Evolutionary conservation across 2,888 invertebrate species (phyloP).

Genomic region (Argyresthia goedartella): DNA sequence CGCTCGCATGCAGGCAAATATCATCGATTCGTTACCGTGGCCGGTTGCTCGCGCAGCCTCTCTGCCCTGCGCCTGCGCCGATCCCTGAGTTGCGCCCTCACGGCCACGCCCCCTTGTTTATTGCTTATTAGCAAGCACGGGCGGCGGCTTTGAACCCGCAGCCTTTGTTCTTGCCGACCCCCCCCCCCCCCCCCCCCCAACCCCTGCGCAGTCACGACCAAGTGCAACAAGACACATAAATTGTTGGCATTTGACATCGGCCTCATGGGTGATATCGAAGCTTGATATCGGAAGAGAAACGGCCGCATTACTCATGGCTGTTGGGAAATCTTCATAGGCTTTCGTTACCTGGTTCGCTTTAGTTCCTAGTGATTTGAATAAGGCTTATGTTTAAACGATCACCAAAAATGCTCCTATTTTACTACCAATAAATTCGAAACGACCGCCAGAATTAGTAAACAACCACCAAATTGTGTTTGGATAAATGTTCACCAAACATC

Average conservation of each 20-base stretch:
- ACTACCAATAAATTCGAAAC: too few relatives aligned
- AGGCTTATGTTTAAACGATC: too few relatives aligned
- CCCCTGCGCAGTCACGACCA: conserved; percentile 15
- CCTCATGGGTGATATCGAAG: conserved; percentile 59
- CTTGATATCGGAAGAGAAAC: conserved; percentile 24
- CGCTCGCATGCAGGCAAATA: neutral
- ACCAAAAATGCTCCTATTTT: too few relatives aligned
- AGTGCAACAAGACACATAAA: conserved; percentile 53
- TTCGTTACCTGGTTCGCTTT: neutral
- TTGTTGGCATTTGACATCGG: conserved; percentile 64
- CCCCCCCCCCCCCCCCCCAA: conserved; percentile 23
- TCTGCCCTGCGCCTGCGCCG: conserved; percentile 31
- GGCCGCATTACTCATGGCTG: neutral
- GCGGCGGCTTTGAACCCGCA: conserved; percentile 62
- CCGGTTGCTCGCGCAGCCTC: conserved; percentile 17
- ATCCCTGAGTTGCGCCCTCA: conserved; percentile 62
- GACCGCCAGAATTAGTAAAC: too few relatives aligned
- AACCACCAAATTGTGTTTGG: too few relatives aligned
- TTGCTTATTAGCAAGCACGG: conserved; percentile 65
- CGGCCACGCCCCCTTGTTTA: conserved; percentile 68
- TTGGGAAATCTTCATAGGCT: neutral
- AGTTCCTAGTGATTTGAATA: neutral
- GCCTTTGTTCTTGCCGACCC: conserved; percentile 64
- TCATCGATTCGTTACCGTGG: conserved; percentile 2
- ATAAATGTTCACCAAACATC: too few relatives aligned